phyloP scores from a whole-genome alignment of 1,140 invertebrate species.

The Leptestheria dahalacensis region DNA sequence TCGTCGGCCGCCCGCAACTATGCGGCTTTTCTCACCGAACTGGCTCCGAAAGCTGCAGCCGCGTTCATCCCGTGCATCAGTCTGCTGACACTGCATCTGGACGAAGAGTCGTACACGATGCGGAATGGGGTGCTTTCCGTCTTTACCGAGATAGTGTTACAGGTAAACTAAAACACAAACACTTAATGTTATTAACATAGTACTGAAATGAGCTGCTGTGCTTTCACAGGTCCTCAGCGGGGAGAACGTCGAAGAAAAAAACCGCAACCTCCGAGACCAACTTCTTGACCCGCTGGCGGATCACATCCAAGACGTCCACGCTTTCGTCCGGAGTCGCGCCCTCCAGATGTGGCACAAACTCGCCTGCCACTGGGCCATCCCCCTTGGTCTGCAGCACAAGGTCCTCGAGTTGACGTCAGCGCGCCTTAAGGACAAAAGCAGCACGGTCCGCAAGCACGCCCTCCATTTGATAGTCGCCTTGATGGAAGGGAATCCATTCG shows the following conservation, averaged over 20 bases:
- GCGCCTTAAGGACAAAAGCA: conserved; percentile 58
- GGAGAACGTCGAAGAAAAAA: conserved; percentile 49
- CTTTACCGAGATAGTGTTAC: conserved; percentile 54
- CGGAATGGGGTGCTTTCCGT: conserved; percentile 64
- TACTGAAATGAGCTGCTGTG: neutral
- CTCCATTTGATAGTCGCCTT: conserved; percentile 55
- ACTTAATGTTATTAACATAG: neutral
- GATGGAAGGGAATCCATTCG: conserved; percentile 62
- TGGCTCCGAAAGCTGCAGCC: conserved; percentile 44
- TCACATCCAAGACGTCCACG: conserved; percentile 66
- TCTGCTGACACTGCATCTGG: conserved; percentile 38
- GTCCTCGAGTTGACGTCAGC: conserved; percentile 46
- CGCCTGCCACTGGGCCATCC: conserved; percentile 52
- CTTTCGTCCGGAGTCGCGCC: conserved; percentile 60
- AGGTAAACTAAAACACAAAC: conserved; percentile 18
- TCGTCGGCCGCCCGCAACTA: conserved; percentile 42
- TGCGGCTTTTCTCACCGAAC: conserved; percentile 48
- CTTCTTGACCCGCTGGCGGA: conserved; percentile 55
- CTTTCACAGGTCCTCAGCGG: conserved; percentile 38
- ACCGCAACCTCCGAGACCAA: conserved; percentile 45
- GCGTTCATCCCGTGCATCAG: conserved; percentile 45
- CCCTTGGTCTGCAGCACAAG: conserved; percentile 43
- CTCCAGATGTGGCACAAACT: conserved; percentile 59
- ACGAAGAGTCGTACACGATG: conserved; percentile 54
- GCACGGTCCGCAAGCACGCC: conserved; percentile 58